Percentiles rank a stretch among this genome's conserved stretches.
Conservation (phyloP, 2,797 vertebrate genomes). For the Diglossa cyanea region DNA sequence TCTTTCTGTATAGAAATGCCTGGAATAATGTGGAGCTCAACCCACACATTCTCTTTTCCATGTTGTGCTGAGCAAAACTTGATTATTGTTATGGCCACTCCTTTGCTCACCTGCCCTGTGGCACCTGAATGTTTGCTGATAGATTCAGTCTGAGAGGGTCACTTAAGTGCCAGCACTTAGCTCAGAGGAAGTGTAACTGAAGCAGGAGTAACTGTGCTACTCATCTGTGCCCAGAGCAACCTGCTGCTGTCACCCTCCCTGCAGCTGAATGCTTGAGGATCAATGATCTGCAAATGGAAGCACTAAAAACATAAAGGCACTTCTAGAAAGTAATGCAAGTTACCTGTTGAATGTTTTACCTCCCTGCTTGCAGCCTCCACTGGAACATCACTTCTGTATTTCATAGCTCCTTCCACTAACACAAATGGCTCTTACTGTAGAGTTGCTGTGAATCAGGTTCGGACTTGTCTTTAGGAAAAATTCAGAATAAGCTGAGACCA, state of each 20-base stretch:
- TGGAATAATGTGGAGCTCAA: not conserved
- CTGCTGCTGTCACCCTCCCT: not conserved
- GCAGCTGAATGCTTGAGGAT: not conserved
- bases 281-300: not conserved
- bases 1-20: not conserved
- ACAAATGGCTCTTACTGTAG: not conserved
- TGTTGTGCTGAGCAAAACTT: not conserved
- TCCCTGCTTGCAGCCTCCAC: not conserved
- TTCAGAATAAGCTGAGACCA: not conserved
- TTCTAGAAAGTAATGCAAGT: not conserved
- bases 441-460: not conserved
- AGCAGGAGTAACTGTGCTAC: not conserved
- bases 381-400: not conserved
- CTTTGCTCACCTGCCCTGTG: not conserved
- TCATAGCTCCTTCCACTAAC: rapidly evolving
- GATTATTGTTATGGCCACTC: not conserved
- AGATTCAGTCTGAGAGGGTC: not conserved
- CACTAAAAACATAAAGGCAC: not conserved
- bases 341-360: not conserved
- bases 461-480: not conserved
- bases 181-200: not conserved
- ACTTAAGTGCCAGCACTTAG: too few relatives aligned
- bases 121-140: not conserved
- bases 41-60: not conserved
- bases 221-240: not conserved